Base-by-base conservation (phyloP, 2,797 vertebrate genomes). In the Chelidonichthys spinosus region DNA sequence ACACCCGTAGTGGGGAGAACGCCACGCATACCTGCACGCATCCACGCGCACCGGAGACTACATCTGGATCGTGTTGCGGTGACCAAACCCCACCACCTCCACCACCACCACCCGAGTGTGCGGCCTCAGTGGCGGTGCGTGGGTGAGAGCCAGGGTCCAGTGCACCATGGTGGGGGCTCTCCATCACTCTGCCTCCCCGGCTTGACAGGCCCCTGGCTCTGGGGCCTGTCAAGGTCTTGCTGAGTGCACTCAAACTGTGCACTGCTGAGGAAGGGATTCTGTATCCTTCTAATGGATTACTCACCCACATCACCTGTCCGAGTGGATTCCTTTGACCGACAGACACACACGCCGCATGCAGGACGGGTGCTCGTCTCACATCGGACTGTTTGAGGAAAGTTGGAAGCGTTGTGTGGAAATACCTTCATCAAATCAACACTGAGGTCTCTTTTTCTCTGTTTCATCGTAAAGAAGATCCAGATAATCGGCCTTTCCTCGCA, bases 221-320 rank as follows among this genome's bases (percentile, higher is more conserved):
- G 90, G 88, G 90, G 92, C 91, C 84, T 72, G 81, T 90, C 92
- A 87, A 89, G 92, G 89, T 92, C 91, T 90, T 85, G 85, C 90
- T 82, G 90, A 89, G 89, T 52, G 84, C 79, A 66, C 83, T 92
- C 91, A 92, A 85, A 93, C 91, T 89, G 90, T 87, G 90, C 89
- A 64, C 85, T 90, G 92, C 90, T 93, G 92, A 91, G 91, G 90
- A 89, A 93, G 91, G 89, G 88, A 92, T 94, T 93, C 87, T 82
- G 89, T 94, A 93, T 93, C 94, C 88, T 89, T 81, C 80, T 94
- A 94, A 95, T 94, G 92, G 90, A 94, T 95, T 94, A 90, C 89
- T 95, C 92, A 93, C 90, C 92, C 92, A 80, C 90, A 90, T 94
- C 93, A 94, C 92, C 92, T 94, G 94, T 94, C 94, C 81, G 87